Base-by-base conservation (phyloP, 2,797 vertebrate species). In the Notoglanidium macrostoma region DNA sequence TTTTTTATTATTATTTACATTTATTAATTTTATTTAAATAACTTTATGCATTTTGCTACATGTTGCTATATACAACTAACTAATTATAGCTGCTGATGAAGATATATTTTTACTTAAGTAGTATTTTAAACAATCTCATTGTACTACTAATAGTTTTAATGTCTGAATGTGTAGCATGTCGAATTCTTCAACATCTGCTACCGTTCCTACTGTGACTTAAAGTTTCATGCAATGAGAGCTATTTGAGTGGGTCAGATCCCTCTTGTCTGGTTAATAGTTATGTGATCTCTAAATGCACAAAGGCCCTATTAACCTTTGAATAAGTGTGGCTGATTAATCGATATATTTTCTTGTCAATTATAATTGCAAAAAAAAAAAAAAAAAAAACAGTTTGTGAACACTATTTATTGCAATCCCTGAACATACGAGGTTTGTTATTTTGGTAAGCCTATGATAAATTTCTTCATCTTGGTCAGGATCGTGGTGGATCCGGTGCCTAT, bases 31-130 rank as follows among this genome's bases (percentile, higher is more conserved):
- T 32, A 40, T 54, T 72, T 63, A 82, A 1, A 82, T 51, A 63
- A 29, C 14, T 0, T 49, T 21, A 55, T n/a, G 51, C 8, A 59
- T 17, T 11, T 65, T 49, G 57, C 57, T 7, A 32, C 49, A 67
- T 32, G 49, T 29, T 54, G 15, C 15, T 55, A 21, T 78, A 35
- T 57, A 57, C 17, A 70, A 61, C 17, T 55, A 54, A 14, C 11
- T 59, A 55, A 19, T 29, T 63, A 83, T 21, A 87, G 26, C 35
- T 85, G 85, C 86, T 76, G 29, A 70, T 19, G 59, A 32, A 19
- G 9, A 35, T 78, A 9, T 57, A 57, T 32, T 83, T 59, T 61
- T 63, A 6, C 7, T 82, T 44, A 12, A 21, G 14, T 51, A 70
- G 3, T 14, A 26, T 19, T 70, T 54, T 12, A 29, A 61, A 68